A percentile compares a stretch with the other conserved stretches of the same genome.
These are phyloP conservation scores for Poeciliopsis paucimaculata DNA, from an alignment of 2,797 vertebrate species.

Conservation along the genomic window DNA sequence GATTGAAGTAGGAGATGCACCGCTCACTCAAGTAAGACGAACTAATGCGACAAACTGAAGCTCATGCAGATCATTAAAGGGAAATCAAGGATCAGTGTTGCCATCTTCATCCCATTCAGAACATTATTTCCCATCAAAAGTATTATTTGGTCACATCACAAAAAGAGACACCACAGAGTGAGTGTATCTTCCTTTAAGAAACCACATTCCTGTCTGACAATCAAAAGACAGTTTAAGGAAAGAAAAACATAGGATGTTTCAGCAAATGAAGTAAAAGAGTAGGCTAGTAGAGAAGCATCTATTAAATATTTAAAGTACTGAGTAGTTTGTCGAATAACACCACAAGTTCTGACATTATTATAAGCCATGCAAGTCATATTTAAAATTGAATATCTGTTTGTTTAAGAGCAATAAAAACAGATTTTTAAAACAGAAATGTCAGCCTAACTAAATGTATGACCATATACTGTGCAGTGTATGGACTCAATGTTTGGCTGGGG, in stretches of 20 bases:
- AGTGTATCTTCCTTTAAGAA: slow-evolving; percentile 3
- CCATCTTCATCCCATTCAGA: slow-evolving; percentile 10
- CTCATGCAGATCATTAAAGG: slow-evolving; percentile 38
- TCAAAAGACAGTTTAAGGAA: slow-evolving; percentile 10
- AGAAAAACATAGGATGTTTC: background rate
- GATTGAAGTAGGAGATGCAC: slow-evolving; percentile 12
- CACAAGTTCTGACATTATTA: background rate
- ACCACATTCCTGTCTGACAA: slow-evolving; percentile 2
- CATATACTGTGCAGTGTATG: background rate
- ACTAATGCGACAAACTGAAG: slow-evolving; percentile 36
- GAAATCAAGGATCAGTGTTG: slow-evolving; percentile 18
- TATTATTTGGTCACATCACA: background rate
- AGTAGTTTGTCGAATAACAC: background rate
- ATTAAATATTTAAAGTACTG: background rate
- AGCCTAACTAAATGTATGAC: background rate
- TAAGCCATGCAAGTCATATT: background rate
- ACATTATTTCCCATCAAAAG: slow-evolving; percentile 12
- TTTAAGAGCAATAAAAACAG: background rate
- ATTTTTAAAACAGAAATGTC: background rate
- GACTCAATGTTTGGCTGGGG: background rate
- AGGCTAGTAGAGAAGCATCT: background rate
- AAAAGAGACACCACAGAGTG: slow-evolving; percentile 1
- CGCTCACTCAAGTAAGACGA: slow-evolving; percentile 6
- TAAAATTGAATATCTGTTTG: background rate
- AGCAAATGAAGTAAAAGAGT: background rate